These are phyloP conservation scores for Choloepus didactylus DNA, from an alignment of 2,797 vertebrate species.

Conservation along the genomic window DNA sequence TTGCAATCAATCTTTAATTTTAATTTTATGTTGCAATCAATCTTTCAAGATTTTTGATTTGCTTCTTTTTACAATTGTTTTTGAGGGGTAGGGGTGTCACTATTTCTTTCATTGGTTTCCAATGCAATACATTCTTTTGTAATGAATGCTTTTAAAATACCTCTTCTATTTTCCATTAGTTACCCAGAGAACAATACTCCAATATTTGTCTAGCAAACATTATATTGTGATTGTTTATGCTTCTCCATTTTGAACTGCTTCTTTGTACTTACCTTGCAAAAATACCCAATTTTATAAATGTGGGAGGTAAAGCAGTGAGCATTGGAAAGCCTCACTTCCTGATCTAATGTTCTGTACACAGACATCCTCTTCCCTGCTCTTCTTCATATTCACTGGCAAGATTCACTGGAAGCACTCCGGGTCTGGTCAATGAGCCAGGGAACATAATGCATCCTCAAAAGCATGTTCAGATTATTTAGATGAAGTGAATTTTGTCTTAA, in stretches of 20 bases:
- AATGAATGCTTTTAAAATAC: slow-evolving; percentile 39
- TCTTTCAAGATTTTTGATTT: slow-evolving; percentile 51
- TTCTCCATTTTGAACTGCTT: not conserved
- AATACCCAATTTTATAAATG: not conserved
- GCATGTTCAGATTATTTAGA: not conserved
- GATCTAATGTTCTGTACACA: not conserved
- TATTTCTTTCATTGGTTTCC: slow-evolving; percentile 58
- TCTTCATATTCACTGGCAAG: not conserved
- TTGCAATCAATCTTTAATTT: not conserved
- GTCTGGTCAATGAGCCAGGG: not conserved
- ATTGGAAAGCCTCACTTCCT: not conserved
- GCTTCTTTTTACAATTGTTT: not conserved
- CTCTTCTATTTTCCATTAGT: slow-evolving; percentile 18
- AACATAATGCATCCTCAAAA: not conserved
- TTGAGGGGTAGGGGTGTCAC: not conserved
- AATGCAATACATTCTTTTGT: slow-evolving; percentile 10
- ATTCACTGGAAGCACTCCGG: not conserved
- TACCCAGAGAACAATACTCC: not conserved
- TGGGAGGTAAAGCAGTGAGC: not conserved
- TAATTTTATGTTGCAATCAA: not conserved
- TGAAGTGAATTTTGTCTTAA: not conserved
- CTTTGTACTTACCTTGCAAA: slow-evolving; percentile 21
- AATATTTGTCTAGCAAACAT: slow-evolving; percentile 47
- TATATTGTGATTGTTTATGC: not conserved
- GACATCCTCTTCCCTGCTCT: not conserved